phyloP scores from a whole-genome alignment of 2,888 invertebrate genomes.

The Orthosia cruda region DNA sequence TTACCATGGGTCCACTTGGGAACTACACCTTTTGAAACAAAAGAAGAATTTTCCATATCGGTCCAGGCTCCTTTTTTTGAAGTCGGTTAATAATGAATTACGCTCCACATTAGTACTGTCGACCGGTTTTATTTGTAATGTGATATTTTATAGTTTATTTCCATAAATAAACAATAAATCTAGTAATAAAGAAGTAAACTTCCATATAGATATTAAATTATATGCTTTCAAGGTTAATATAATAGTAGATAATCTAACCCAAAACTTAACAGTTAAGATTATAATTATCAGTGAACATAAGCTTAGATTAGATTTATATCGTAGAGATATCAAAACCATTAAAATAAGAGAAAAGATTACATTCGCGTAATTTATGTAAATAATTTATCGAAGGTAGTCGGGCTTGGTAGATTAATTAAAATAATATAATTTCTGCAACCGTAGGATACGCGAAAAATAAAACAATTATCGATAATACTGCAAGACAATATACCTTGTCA shows the following conservation, averaged over 20 bases:
- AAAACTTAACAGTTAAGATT: conserved; percentile 35
- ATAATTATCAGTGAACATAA: conserved; percentile 36
- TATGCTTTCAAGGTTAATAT: conserved; percentile 23
- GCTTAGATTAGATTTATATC: conserved; percentile 41
- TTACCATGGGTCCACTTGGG: too few relatives aligned
- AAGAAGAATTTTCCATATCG: too few relatives aligned
- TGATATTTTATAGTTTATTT: conserved; percentile 2
- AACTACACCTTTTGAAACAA: too few relatives aligned
- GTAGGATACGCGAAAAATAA: not conserved
- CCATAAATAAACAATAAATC: conserved; percentile 6
- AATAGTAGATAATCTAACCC: conserved; percentile 18
- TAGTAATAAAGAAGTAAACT: not conserved
- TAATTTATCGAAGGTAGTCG: conserved; percentile 7
- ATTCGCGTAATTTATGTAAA: conserved; percentile 10
- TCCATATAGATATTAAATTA: not conserved
- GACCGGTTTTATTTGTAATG: conserved; percentile 1
- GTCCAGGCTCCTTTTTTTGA: too few relatives aligned
- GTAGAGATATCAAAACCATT: conserved; percentile 41
- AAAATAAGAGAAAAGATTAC: conserved; percentile 34
- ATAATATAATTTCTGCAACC: not conserved
- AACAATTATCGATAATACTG: too few relatives aligned
- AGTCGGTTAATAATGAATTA: not conserved
- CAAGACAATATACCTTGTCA: too few relatives aligned
- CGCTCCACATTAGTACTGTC: not conserved
- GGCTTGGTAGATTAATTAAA: conserved; percentile 3